These are phyloP conservation scores for Drosophila tripunctata DNA, from an alignment of 2,888 invertebrate species.

Conservation along the genomic window DNA sequence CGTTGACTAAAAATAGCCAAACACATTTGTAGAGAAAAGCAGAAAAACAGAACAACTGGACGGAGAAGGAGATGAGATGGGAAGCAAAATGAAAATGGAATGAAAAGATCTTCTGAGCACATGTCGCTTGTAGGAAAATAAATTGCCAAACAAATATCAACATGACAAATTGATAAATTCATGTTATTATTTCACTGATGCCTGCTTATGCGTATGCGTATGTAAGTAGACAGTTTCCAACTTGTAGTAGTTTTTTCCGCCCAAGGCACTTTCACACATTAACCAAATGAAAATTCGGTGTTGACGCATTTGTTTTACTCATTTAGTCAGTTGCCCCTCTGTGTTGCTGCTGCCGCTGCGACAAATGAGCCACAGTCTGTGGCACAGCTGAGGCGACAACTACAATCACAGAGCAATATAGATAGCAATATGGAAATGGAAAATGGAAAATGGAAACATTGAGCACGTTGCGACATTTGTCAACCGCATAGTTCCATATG, in stretches of 20 bases:
- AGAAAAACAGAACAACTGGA: conserved; percentile 39
- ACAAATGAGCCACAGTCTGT: conserved; percentile 72
- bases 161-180: conserved; percentile 82
- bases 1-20: conserved; percentile 57
- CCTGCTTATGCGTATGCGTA: conserved; percentile 40
- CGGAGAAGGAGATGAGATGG: conserved; percentile 5
- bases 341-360: conserved; percentile 28
- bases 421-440: conserved; percentile 36
- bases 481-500: conserved; percentile 72
- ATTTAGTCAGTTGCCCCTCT: conserved; percentile 43
- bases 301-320: conserved; percentile 80
- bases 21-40: background rate
- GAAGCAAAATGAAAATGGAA: background rate
- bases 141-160: conserved; percentile 80
- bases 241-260: conserved; percentile 49
- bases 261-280: conserved; percentile 72
- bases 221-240: conserved; percentile 1
- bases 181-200: conserved; percentile 77
- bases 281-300: conserved; percentile 81
- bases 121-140: conserved; percentile 72
- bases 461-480: conserved; percentile 79
- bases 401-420: conserved; percentile 51
- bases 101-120: conserved; percentile 21
- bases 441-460: conserved; percentile 70
- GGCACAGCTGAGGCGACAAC: conserved; percentile 67